Base-by-base conservation (phyloP, 1,140 invertebrate species). In the Megathymus violae region DNA sequence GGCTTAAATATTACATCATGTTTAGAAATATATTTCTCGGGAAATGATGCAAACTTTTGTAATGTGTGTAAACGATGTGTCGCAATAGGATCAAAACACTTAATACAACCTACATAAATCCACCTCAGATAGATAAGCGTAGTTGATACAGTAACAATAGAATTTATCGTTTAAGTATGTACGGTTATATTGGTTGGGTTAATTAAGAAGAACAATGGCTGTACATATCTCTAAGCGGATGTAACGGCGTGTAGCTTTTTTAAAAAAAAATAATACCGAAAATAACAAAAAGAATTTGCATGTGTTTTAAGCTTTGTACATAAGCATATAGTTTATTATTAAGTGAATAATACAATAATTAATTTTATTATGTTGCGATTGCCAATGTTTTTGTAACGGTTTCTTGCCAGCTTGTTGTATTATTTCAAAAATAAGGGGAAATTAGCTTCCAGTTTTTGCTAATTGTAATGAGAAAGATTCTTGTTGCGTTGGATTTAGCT, bases 91-190 rank as follows among this genome's bases (percentile, higher is more conserved):
- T 54, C 51, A 43, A 56, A 43, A 56, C 43, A 56, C 51, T 56
- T 27, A 56, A 56, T 56, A 56, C 51, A 56, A 56, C 51, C 51
- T 56, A 56, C 38, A 25, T 54, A 54, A 54, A 54, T 52, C 51
- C 51, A 54, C 51, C 51, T 54, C 51, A 54, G 22, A 54, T 54
- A 54, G 51, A n/a, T 54, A 46, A 46, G 43, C 13, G 1, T 17
- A 46, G 19, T 11, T 22, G 22, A 9, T 11, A 22, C 22, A 4
- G 9, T 4, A 1, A 31, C 9, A 7, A 31, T 31, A 31, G 9
- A 7, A 31, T 31, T 7, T 22, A 6, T 46, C 5, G 22, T 22
- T 22, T 46, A 11, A 22, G 43, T 15, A 43, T 1, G 40, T 22
- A 31, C 7, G 10, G n/a, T 19, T 9, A 10, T 43, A 16, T 16